Conservation (phyloP, 2,113 vertebrate species). For the Melanocharis versteri region DNA sequence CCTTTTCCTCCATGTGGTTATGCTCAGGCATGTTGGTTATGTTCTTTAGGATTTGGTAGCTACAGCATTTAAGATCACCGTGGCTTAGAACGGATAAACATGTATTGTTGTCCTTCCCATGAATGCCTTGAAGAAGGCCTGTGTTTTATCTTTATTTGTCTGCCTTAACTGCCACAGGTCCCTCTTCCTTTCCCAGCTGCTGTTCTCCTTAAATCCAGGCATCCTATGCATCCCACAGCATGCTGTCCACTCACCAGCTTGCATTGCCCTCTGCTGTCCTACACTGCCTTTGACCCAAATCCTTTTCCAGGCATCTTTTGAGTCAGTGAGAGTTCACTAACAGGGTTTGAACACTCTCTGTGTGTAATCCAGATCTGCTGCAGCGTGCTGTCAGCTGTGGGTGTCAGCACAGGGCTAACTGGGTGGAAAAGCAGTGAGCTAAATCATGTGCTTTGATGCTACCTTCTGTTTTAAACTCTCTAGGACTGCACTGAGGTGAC, state of each 20-base stretch:
- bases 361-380: background rate
- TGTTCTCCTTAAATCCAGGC: background rate
- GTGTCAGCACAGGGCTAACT: background rate
- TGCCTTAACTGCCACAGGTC: background rate
- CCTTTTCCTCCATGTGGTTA: background rate
- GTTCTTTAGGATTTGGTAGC: background rate
- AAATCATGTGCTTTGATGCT: background rate
- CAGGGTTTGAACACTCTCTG: background rate
- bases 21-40: background rate
- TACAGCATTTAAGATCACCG: background rate
- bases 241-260: background rate
- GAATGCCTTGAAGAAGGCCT: background rate
- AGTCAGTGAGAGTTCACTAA: background rate
- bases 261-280: background rate
- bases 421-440: background rate
- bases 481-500: background rate
- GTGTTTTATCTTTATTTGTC: background rate
- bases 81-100: background rate
- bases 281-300: background rate
- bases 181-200: background rate
- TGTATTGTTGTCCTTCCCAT: background rate
- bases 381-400: background rate
- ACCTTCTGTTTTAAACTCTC: background rate
- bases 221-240: background rate
- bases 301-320: background rate